phyloP scores from a whole-genome alignment of 1,140 invertebrate genomes.

The Theocolax elegans region DNA sequence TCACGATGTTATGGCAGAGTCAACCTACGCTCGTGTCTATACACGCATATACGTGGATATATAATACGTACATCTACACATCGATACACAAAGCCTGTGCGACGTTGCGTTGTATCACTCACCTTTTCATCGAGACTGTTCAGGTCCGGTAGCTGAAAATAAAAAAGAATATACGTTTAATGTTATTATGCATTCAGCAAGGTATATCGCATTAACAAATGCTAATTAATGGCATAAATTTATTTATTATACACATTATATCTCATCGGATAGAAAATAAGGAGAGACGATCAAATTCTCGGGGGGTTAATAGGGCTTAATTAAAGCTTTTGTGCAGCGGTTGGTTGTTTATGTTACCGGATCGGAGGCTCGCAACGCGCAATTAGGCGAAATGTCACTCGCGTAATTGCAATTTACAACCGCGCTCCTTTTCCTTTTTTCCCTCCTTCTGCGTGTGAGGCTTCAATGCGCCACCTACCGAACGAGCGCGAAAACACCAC shows the following conservation, averaged over 20 bases:
- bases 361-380: neutral
- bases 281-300: neutral
- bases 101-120: conserved; percentile 41
- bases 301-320: conserved; percentile 3
- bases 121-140: conserved; percentile 63
- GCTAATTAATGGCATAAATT: conserved; percentile 14
- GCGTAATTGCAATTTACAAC: conserved; percentile 27
- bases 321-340: conserved; percentile 13
- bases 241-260: neutral
- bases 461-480: neutral
- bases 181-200: conserved; percentile 28
- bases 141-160: conserved; percentile 62
- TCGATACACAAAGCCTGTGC: too few relatives aligned
- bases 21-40: too few relatives aligned
- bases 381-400: conserved; percentile 14
- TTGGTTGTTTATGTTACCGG: conserved; percentile 4
- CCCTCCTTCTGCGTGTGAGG: neutral
- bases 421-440: neutral
- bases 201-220: neutral
- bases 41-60: too few relatives aligned
- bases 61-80: too few relatives aligned
- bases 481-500: neutral
- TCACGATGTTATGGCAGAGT: neutral
- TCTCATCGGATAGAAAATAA: neutral
- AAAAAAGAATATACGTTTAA: conserved; percentile 44